These are phyloP conservation scores for Scylla paramamosain DNA, from an alignment of 1,140 invertebrate species.

Conservation along the genomic window DNA sequence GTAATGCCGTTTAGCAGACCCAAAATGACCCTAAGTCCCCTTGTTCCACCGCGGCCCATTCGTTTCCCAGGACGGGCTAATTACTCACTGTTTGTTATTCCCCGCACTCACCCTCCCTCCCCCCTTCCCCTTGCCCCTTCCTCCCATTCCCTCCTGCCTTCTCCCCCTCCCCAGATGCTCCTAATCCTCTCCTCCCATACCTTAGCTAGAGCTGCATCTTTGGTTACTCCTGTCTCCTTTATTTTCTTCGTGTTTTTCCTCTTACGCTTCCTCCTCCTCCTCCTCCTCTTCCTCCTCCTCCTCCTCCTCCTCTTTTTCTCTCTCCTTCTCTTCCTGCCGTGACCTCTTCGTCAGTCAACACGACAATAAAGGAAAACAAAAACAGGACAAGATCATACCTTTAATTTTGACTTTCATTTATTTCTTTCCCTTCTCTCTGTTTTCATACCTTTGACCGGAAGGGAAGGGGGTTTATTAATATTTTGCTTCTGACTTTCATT, in stretches of 20 bases:
- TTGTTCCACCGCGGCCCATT: not conserved
- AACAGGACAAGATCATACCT: not conserved
- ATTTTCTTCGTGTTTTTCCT: too few species aligned
- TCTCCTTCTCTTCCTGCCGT: too few species aligned
- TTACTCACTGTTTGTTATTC: constrained; percentile 23
- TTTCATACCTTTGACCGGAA: not conserved
- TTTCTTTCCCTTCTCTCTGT: not conserved
- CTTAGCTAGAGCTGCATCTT: too few species aligned
- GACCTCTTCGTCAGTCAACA: not conserved
- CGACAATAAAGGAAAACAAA: not conserved
- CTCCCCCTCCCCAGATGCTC: not conserved
- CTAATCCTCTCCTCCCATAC: not conserved
- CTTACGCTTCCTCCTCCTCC: not conserved
- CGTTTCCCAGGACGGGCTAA: not conserved
- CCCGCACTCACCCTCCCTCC: not conserved
- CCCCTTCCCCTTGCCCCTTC: not conserved
- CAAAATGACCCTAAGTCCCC: not conserved
- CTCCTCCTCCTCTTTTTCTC: not conserved
- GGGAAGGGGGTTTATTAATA: not conserved
- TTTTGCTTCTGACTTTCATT: not conserved
- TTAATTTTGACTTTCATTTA: not conserved
- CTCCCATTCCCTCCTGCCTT: not conserved
- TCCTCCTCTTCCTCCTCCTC: not conserved
- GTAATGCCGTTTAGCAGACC: not conserved
- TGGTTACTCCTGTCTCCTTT: too few species aligned